Base-by-base conservation (phyloP, 2,888 invertebrate genomes). In the Perizoma flavofasciatum region DNA sequence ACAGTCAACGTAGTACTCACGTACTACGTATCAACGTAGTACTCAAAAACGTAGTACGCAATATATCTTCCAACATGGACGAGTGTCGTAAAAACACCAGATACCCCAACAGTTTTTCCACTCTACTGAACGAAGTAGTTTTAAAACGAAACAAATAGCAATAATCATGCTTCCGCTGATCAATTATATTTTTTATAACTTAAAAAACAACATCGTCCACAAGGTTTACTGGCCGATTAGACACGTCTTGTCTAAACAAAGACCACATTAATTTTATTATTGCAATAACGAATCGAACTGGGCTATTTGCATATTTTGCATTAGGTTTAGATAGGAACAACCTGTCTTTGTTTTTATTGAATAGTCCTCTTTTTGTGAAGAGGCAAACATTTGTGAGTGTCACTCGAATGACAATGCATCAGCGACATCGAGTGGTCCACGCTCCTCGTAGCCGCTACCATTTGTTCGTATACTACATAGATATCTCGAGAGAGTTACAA, bases 371-470 rank as follows among this genome's bases (percentile, higher is more conserved):
- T 79, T 82, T 81, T 75, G 79, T 79, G 75, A 78, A 86, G 83
- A 82, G 84, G 80, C 81, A 86, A 86, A 87, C 84, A 86, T 82
- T 83, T 83, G 82, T 78, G 82, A 85, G 85, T 82, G 82, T 85
- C 83, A 82, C 81, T 84, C 80, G 77, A 82, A 71, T 75, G 81
- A 86, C 85, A 85, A 85, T 81, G 77, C 82, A 22, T 22, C 22
- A 79, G 76, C 74, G 82, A 77, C 77, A 74, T 80, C 70, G 79
- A 83, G 82, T 82, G 83, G 80, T 74, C 72, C 72, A 73, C 74
- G 50, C 41, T 58, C 72, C 71, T 71, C 68, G 67, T 55, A 51
- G 55, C 77, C 74, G 56, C 77, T 80, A 82, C 79, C 69, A 81
- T 73, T 75, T 73, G 77, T 59, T 67, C 63, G 35, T n/a, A 39